These are phyloP conservation scores for Alloscopus bannaensis DNA, from an alignment of 2,888 invertebrate species.

Conservation along the genomic window DNA sequence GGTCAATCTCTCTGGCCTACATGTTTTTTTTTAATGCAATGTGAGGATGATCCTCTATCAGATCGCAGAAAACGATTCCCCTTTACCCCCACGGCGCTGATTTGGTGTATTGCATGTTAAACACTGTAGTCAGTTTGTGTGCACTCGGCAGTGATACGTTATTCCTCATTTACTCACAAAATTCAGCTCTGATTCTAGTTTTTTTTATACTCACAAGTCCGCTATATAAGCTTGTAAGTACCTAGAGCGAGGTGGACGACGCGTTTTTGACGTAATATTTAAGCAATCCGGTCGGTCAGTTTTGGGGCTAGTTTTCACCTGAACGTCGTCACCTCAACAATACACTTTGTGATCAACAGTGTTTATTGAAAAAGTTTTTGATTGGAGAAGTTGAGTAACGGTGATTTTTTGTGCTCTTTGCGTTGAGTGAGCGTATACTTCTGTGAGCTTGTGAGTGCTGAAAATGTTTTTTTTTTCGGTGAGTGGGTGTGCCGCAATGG, in stretches of 20 bases:
- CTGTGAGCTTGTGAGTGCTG: too few species aligned
- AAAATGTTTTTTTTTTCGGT: too few species aligned
- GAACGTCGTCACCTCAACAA: conserved; percentile 41
- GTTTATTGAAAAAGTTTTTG: too few species aligned
- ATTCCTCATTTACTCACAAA: conserved; percentile 56
- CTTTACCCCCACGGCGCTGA: neutral
- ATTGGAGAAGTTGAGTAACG: too few species aligned
- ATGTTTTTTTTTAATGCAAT: conserved; percentile 45
- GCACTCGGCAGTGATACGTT: conserved; percentile 18
- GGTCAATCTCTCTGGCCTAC: conserved; percentile 56
- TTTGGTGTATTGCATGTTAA: conserved; percentile 13
- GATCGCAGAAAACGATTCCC: neutral
- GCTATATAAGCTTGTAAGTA: too few species aligned
- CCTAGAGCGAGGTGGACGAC: too few species aligned
- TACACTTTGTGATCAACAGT: too few species aligned
- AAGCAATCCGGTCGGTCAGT: conserved; percentile 66
- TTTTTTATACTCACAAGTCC: conserved; percentile 53
- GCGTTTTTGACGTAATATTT: conserved; percentile 54
- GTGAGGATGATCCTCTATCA: conserved; percentile 38
- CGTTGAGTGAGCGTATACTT: too few species aligned
- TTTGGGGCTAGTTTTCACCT: conserved; percentile 58
- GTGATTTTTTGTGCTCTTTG: too few species aligned
- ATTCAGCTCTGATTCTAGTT: conserved; percentile 45
- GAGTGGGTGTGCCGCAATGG: too few species aligned
- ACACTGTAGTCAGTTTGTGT: too few species aligned